These are phyloP conservation scores for Himalopsyche anomala DNA, from an alignment of 2,888 invertebrate species.

Conservation along the genomic window DNA sequence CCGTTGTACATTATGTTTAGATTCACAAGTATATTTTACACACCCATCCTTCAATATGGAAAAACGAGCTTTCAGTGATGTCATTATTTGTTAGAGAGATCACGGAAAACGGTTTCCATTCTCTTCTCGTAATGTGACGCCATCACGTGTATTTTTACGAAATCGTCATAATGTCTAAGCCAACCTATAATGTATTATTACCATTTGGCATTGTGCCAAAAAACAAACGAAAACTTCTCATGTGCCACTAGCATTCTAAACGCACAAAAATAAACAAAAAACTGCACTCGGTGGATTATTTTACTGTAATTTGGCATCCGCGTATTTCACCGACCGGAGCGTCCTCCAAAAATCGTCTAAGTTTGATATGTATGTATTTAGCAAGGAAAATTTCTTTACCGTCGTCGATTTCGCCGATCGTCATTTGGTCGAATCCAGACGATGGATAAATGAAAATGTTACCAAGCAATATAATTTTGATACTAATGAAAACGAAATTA, in stretches of 20 bases:
- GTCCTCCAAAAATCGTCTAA: neutral
- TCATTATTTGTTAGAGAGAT: neutral
- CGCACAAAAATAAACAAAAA: slow-evolving; percentile 39
- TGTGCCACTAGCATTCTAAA: slow-evolving; percentile 1
- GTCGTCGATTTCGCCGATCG: too few relatives aligned
- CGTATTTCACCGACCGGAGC: slow-evolving; percentile 1
- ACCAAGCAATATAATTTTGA: too few relatives aligned
- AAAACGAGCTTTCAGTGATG: neutral
- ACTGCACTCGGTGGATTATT: slow-evolving; percentile 28
- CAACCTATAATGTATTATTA: slow-evolving; percentile 5
- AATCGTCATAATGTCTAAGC: slow-evolving; percentile 8
- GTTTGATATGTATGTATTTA: too few relatives aligned
- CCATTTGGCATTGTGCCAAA: slow-evolving; percentile 17
- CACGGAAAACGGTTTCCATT: slow-evolving; percentile 14
- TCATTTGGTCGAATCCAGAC: too few relatives aligned
- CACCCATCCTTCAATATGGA: neutral
- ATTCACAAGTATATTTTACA: too few relatives aligned
- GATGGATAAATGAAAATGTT: too few relatives aligned
- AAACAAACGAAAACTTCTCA: slow-evolving; percentile 5
- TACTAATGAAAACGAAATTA: too few relatives aligned
- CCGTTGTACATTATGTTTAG: too few relatives aligned
- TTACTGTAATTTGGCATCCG: slow-evolving; percentile 9
- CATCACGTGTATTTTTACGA: slow-evolving; percentile 28
- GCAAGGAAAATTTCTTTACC: too few relatives aligned
- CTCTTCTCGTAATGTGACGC: slow-evolving; percentile 16